Percentiles rank a stretch among this genome's conserved stretches.
Evolutionary conservation across 2,797 vertebrate species (phyloP).

Genomic region (Sebastes hopkinsi): DNA sequence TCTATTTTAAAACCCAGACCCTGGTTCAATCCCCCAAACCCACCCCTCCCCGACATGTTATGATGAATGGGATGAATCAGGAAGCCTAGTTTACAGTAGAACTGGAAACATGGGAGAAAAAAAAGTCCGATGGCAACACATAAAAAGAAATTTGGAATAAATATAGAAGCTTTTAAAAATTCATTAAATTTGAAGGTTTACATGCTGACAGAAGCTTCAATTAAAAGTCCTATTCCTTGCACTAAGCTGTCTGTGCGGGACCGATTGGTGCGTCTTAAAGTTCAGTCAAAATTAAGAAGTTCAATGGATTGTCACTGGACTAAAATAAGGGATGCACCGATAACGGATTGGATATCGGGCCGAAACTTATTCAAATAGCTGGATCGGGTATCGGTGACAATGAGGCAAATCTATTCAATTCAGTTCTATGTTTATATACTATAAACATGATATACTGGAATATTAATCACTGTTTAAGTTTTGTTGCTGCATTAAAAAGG

Average conservation of each 20-base stretch:
- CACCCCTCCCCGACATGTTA: constrained; percentile 65
- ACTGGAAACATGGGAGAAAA: constrained; percentile 69
- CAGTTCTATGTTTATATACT: too few species aligned
- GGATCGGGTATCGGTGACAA: too few species aligned
- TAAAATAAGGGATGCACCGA: not conserved
- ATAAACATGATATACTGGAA: too few species aligned
- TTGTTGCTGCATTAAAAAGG: too few species aligned
- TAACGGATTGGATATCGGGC: too few species aligned
- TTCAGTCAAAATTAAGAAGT: not conserved
- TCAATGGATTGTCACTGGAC: not conserved
- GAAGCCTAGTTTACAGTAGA: constrained; percentile 70
- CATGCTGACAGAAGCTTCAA: not conserved
- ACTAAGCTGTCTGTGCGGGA: not conserved
- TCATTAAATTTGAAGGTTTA: constrained; percentile 15
- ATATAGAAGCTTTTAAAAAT: constrained; percentile 35
- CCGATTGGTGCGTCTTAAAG: not conserved
- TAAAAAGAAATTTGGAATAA: constrained; percentile 49
- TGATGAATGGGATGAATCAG: constrained; percentile 79
- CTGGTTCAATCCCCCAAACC: constrained; percentile 65
- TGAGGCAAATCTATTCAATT: too few species aligned
- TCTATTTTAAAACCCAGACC: constrained; percentile 84
- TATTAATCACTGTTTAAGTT: too few species aligned
- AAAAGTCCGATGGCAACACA: constrained; percentile 68
- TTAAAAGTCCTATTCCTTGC: not conserved
- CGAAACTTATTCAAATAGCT: too few species aligned